Evolutionary conservation across 1,140 invertebrate species (phyloP), one percentile per base, ranked within the genome.

Genomic region (Ooceraea biroi): DNA sequence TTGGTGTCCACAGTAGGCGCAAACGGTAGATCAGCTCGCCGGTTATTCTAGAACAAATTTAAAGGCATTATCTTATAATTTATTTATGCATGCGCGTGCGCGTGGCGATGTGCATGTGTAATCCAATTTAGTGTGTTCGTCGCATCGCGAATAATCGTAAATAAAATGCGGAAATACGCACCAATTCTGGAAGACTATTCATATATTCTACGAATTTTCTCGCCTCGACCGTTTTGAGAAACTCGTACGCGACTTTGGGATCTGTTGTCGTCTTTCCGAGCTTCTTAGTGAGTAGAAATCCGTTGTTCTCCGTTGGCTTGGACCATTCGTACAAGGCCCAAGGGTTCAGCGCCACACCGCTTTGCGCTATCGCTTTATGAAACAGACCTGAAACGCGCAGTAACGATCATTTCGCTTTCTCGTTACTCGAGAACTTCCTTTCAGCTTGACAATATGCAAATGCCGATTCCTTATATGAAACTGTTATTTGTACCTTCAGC

Each of bases 341-440:
- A 0, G 93, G 91, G 77, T 89, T 92, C 10, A 88, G 89, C 0
- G 94, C 94, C 11, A 93, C 93, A 19, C 96, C 96, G 83, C 96
- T 96, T 92, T 96, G 95, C 0, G 94, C 76, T 41, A 96, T 96
- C 0, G 95, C 95, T 89, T 95, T 96, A 85, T 96, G 95, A 73
- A 96, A 95, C 12, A 96, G 88, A 17, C 95, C 95, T 92, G 90
- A 83, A 52, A 27, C 89, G 93, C 80, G 88, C 8, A 22, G 8
- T 72, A 11, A 36, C 36, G 36, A 36, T 36, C n/a, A 36, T 36
- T 36, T 36, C 7, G 36, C 36, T 36, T 36, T 36, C 36, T 3
- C 36, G 36, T n/a, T n/a, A n/a, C n/a, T n/a, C n/a, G 36, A 36
- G 36, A 36, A 7, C 12, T 17, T 82, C 44, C 4, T 0, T 52